Conservation (phyloP, 2,797 vertebrate genomes). For the Danio tinwini region DNA sequence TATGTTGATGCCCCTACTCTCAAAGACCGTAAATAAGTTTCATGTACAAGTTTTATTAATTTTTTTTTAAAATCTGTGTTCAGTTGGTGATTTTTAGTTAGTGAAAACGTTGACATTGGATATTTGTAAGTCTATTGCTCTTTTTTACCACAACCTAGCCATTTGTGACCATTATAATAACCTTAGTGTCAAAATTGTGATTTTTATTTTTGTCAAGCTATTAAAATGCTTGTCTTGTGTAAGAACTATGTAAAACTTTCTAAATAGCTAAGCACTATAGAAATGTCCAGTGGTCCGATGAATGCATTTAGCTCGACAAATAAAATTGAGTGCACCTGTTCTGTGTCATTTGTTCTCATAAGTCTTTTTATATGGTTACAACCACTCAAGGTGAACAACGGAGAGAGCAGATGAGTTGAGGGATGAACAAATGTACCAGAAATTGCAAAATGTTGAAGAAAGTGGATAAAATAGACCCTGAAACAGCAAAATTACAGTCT, state of each 20-base stretch:
- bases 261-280: not conserved
- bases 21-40: too few species aligned
- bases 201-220: not conserved
- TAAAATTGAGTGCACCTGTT: conserved; percentile 2
- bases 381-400: not conserved
- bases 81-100: too few species aligned
- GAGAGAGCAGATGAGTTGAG: conserved; percentile 13
- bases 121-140: too few species aligned
- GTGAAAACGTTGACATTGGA: too few species aligned
- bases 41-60: too few species aligned
- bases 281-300: not conserved
- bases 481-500: not conserved
- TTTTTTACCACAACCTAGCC: not conserved
- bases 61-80: too few species aligned
- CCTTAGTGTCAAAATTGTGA: not conserved
- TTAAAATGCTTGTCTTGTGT: not conserved
- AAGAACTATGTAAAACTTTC: not conserved
- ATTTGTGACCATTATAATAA: not conserved
- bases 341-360: not conserved
- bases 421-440: not conserved
- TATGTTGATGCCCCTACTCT: too few species aligned
- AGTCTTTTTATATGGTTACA: not conserved
- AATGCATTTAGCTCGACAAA: not conserved
- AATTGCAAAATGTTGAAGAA: not conserved
- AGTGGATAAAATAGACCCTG: not conserved